phyloP scores from a whole-genome alignment of 2,113 vertebrate genomes.

The Nicator chloris region DNA sequence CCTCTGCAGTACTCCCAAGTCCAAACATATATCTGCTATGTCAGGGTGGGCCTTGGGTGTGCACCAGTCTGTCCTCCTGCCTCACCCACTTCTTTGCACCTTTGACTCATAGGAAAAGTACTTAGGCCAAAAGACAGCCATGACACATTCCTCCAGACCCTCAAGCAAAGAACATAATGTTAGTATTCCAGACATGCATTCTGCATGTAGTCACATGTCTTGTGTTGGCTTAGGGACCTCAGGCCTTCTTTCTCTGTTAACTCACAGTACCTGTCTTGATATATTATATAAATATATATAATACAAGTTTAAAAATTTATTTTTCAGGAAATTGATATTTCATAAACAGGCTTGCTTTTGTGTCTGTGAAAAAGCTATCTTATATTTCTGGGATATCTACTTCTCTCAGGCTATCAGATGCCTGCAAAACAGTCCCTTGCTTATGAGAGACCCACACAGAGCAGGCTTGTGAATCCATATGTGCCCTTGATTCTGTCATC shows the following conservation, averaged over 20 bases:
- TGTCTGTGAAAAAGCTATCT: neutral
- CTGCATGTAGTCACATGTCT: neutral
- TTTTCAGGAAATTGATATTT: neutral
- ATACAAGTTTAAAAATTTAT: neutral
- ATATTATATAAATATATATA: neutral
- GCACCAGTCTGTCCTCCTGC: neutral
- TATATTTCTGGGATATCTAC: neutral
- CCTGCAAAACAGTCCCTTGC: neutral
- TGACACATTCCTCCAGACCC: neutral
- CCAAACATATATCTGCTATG: neutral
- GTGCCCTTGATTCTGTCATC: neutral
- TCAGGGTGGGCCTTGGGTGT: neutral
- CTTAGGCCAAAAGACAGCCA: neutral
- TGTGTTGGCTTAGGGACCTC: neutral
- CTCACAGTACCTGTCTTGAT: neutral
- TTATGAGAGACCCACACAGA: neutral
- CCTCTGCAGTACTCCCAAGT: neutral
- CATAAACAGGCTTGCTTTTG: neutral
- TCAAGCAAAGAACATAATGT: neutral
- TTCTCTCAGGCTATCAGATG: neutral
- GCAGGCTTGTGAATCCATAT: neutral
- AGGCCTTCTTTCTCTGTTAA: neutral
- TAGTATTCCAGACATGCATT: neutral
- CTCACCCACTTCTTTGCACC: neutral
- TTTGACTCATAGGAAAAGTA: neutral